Evolutionary conservation across 2,113 vertebrate species (phyloP).

Genomic region (Carassius gibelio): DNA sequence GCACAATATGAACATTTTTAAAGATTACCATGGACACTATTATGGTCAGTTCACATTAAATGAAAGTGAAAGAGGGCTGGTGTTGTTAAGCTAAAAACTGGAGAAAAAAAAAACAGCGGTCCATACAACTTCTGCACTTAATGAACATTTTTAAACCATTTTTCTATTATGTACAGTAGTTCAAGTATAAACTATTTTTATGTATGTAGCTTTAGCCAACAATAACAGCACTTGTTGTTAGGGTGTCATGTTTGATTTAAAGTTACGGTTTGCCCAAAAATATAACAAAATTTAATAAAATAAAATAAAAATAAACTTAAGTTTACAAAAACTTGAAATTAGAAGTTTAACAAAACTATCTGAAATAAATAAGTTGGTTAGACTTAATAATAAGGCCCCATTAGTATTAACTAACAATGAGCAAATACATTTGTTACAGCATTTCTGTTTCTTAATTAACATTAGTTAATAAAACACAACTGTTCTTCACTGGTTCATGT

Average conservation of each 20-base stretch:
- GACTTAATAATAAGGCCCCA: neutral
- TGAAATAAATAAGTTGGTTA: neutral
- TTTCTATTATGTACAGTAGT: neutral
- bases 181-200: neutral
- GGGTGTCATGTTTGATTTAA: neutral
- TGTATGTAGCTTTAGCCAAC: neutral
- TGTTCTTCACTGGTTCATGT: neutral
- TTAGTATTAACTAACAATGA: neutral
- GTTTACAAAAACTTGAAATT: no score
- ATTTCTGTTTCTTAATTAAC: no score
- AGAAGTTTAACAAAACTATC: neutral
- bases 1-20: neutral
- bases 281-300: neutral
- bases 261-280: neutral
- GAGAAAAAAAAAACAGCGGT: neutral
- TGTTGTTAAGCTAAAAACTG: neutral
- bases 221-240: neutral
- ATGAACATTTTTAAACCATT: neutral
- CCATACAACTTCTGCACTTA: neutral
- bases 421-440: no score
- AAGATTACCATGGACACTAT: neutral
- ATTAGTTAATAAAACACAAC: no score
- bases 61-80: neutral
- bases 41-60: neutral
- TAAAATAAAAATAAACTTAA: no score